phyloP scores from a whole-genome alignment of 2,113 vertebrate genomes.

The Cichladusa arquata region DNA sequence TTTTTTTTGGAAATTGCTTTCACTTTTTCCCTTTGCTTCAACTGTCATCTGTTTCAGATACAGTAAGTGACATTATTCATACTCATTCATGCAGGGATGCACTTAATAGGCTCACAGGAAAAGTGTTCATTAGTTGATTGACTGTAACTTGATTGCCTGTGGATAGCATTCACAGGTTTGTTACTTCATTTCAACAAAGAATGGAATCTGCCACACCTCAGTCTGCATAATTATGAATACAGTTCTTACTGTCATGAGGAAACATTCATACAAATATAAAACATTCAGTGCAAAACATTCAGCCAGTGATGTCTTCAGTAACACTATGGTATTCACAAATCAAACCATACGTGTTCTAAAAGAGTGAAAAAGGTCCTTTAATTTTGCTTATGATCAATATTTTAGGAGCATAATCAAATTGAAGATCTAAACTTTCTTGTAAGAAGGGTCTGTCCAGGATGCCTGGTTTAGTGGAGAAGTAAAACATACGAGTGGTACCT shows the following conservation, averaged over 20 bases:
- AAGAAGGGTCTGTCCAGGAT: not conserved
- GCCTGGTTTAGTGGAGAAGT: not conserved
- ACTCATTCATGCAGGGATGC: constrained; percentile 32
- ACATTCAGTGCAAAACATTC: not conserved
- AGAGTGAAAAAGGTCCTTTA: not conserved
- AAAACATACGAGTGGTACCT: not conserved
- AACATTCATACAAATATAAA: not conserved
- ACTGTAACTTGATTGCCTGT: constrained; percentile 28
- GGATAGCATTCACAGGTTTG: not conserved
- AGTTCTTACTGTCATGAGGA: not conserved
- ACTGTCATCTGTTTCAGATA: not conserved
- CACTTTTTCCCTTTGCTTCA: constrained; percentile 8
- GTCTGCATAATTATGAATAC: not conserved
- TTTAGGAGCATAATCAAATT: not conserved
- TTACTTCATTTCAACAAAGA: constrained; percentile 21
- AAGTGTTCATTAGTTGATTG: constrained; percentile 39
- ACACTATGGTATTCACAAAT: not conserved
- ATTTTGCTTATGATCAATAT: not conserved
- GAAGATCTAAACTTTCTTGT: not conserved
- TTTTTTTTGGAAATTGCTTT: constrained; percentile 33
- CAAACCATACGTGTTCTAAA: not conserved
- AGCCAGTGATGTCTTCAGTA: not conserved
- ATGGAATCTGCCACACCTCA: not conserved
- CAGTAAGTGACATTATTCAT: constrained; percentile 31
- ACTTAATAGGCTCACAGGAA: constrained; percentile 23